Base-by-base conservation (phyloP, 2,797 vertebrate genomes). In the Cetoscarus ocellatus region DNA sequence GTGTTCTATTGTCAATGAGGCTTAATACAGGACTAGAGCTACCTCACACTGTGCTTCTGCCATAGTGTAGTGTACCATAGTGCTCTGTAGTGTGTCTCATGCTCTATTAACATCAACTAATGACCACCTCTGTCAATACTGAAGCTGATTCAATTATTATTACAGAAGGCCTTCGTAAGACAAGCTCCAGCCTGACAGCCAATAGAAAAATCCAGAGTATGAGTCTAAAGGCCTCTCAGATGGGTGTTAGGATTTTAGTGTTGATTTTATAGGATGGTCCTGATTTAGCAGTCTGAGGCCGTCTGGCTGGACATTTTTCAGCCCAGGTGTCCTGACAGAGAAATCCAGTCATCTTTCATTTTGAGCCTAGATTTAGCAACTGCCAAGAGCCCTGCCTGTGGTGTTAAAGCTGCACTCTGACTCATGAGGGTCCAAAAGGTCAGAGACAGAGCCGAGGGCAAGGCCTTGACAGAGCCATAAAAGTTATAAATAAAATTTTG, bases 331-430 rank as follows among this genome's bases (percentile, higher is more conserved):
- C 68, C 71, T 79, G 70, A 78, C 77, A 83, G 61, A 53, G 17
- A 84, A 77, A 79, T 73, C 70, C 76, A 69, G 69, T 63, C 82
- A 86, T 86, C 76, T 82, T 82, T 90, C 75, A 90, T 82, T 73
- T 73, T 83, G 62, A 84, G 80, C 66, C 63, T 62, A 39, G 68
- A 82, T 73, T 80, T 78, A 75, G 71, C 61, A 76, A 67, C 61
- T 34, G 80, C 78, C 82, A 65, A 36, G 54, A 79, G 77, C 40
- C 53, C 47, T 49, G 79, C 67, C 77, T 63, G 67, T 69, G 77
- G 84, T 61, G 53, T 63, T 51, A 51, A 72, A 57, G 73, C 80
- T 72, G 75, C 82, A 61, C 71, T 67, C 76, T 66, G 61, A 68
- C 72, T 80, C 79, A 75, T 56, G 36, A 67, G 18, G 45, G 83